Base-by-base conservation (phyloP, 2,113 vertebrate genomes). In the Jacana jacana region DNA sequence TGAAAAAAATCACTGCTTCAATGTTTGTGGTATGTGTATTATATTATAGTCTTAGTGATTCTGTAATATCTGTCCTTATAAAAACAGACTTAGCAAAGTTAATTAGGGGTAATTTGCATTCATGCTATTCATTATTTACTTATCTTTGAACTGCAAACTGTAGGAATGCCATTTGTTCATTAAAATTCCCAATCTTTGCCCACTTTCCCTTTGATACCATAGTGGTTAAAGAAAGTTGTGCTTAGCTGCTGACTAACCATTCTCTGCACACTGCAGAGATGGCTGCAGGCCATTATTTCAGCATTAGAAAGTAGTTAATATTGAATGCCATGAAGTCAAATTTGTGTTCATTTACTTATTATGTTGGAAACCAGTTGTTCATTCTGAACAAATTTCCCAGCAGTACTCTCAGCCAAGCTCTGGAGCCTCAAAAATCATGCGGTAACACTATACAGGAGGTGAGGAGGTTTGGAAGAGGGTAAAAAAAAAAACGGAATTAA, bases 21-120 rank as follows among this genome's bases (percentile, higher is more conserved):
- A 1, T 88, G 86, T 96, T 95, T 96, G 91, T 63, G 79, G 86
- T 81, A 77, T 55, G 71, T 75, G 55, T 78, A 93, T 91, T 95
- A 52, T 60, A 87, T 79, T 86, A 77, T 46, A 71, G 55, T 88
- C 86, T 94, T 84, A 78, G 88, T 55, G 71, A 91, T 94, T 96
- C 86, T 94, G 92, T 96, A 89, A 93, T 93, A 97, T 93, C 94
- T 96, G 25, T 84, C 73, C 63, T 95, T 93, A 95, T 97, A 95
- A 95, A 93, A 93, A 87, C 81, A 96, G 86, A 91, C 77, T 91
- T 89, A 93, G 73, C 77, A 79, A 91, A 95, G 91, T 92, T 97
- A 96, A 97, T 96, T 95, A 96, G 65, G 69, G 77, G 51, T 97
- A 97, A 97, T 97, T 95, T 96, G 93, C 94, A 97, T 97, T 95